These are phyloP conservation scores for human DNA, from an alignment of 2,113 vertebrate species.

Conservation along the genomic window DNA sequence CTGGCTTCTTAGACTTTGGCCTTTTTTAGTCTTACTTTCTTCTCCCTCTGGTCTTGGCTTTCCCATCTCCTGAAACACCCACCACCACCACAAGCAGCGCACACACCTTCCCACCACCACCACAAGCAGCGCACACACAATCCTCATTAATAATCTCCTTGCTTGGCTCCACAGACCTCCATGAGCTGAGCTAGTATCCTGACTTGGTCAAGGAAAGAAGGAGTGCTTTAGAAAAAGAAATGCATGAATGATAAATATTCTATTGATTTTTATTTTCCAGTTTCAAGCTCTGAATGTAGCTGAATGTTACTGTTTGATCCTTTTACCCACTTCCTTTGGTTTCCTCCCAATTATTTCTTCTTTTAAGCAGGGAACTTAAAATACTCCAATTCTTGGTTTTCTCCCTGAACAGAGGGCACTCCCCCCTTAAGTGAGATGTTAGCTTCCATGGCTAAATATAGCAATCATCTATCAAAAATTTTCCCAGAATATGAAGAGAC, in stretches of 20 bases:
- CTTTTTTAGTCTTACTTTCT: not conserved
- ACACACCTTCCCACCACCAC: not conserved
- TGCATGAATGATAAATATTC: not conserved
- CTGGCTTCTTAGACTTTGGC: not conserved
- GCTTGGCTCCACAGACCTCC: not conserved
- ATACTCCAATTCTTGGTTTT: slow-evolving; percentile 9
- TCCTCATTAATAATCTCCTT: not conserved
- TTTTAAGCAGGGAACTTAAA: slow-evolving; percentile 21
- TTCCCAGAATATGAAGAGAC: not conserved
- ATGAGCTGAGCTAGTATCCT: not conserved
- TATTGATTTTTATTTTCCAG: not conserved
- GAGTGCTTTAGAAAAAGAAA: not conserved
- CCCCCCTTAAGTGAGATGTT: not conserved
- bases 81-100: not conserved
- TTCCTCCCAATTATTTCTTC: not conserved
- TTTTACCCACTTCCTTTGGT: not conserved
- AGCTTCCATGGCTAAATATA: slow-evolving; percentile 23
- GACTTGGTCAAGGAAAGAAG: not conserved
- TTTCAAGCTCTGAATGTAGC: not conserved
- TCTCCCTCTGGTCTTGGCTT: not conserved
- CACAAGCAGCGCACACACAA: not conserved
- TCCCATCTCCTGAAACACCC: not conserved
- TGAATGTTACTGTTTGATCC: not conserved
- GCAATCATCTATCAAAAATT: slow-evolving; percentile 14
- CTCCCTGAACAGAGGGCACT: not conserved